A percentile compares a stretch with the other conserved stretches of the same genome.
phyloP scores from a whole-genome alignment of 1,140 invertebrate genomes.

The Chionoecetes opilio region DNA sequence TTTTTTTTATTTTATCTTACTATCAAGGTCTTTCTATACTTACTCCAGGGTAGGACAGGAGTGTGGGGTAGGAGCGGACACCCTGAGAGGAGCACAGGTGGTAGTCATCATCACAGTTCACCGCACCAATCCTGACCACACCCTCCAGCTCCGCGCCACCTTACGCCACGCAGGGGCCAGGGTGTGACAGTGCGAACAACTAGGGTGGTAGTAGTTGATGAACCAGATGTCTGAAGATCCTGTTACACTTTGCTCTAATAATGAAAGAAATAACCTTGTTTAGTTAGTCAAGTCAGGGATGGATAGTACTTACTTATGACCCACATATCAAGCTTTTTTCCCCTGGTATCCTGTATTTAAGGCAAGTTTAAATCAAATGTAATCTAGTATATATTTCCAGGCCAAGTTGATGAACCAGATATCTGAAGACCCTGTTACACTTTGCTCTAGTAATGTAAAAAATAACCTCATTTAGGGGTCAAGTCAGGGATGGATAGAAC shows the following conservation, averaged over 20 bases:
- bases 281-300: slow-evolving; percentile 9
- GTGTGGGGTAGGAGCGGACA: slow-evolving; percentile 89
- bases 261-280: slow-evolving; percentile 21
- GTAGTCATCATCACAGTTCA: slow-evolving; percentile 92
- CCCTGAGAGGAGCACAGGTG: slow-evolving; percentile 88
- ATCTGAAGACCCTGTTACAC: slow-evolving; percentile 87
- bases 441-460: slow-evolving; percentile 85
- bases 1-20: too few relatives aligned
- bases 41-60: slow-evolving; percentile 85
- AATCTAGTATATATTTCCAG: too few relatives aligned
- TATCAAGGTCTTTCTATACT: slow-evolving; percentile 23
- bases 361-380: too few relatives aligned
- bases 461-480: too few relatives aligned
- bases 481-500: background rate
- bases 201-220: slow-evolving; percentile 94
- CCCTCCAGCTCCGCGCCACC: slow-evolving; percentile 90
- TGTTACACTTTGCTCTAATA: slow-evolving; percentile 86
- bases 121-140: slow-evolving; percentile 90
- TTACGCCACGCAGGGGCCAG: slow-evolving; percentile 91
- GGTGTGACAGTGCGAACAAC: slow-evolving; percentile 92
- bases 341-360: too few relatives aligned
- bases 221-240: slow-evolving; percentile 90
- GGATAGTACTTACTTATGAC: background rate
- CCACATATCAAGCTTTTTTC: slow-evolving; percentile 35
- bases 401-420: slow-evolving; percentile 94